Base-by-base conservation (phyloP, 2,888 invertebrate genomes). In the Margaritifera margaritifera region DNA sequence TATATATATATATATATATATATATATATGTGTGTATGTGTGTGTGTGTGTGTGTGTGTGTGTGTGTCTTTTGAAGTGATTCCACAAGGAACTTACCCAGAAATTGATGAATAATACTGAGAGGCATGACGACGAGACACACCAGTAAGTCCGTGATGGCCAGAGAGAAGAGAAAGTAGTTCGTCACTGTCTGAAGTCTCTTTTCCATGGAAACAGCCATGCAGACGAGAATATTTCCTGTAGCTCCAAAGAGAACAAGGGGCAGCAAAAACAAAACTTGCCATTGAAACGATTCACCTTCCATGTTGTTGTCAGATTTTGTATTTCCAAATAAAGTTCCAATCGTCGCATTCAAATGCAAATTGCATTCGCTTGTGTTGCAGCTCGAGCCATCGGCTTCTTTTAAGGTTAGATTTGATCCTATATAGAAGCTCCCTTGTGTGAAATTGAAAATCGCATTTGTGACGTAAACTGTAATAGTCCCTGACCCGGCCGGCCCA, bases 91-190 rank as follows among this genome's bases (percentile, higher is more conserved):
- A 88, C 95, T 95, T 89, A 97, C 97, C 97, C 86, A 96, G 91
- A 91, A 97, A 95, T 88, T 96, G 96, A 27, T 95, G 95, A 82
- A 97, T 94, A 54, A 97, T 96, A 70, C 96, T 96, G 89, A 97
- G 92, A 5, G 98, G 98, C 98, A 98, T 98, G 66, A 98, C 98
- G 86, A 97, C 94, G 77, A 96, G 91, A 86, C 96, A 96, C 87
- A 98, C 97, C 76, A 98, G 92, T 71, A 98, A 92, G 91, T 98
- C 98, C 65, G 97, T 97, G 69, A 97, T 94, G 61, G 97, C 96
- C 88, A 98, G 91, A 25, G 97, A 97, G 84, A 97, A 92, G 78
- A 98, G 92, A 90, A 98, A 98, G 91, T 97, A 97, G 91, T 98
- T 98, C 77, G 97, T 98, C 79, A 96, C 95, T 90, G 96, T 98